phyloP scores from a whole-genome alignment of 1,140 invertebrate species.

The Eumeta japonica region DNA sequence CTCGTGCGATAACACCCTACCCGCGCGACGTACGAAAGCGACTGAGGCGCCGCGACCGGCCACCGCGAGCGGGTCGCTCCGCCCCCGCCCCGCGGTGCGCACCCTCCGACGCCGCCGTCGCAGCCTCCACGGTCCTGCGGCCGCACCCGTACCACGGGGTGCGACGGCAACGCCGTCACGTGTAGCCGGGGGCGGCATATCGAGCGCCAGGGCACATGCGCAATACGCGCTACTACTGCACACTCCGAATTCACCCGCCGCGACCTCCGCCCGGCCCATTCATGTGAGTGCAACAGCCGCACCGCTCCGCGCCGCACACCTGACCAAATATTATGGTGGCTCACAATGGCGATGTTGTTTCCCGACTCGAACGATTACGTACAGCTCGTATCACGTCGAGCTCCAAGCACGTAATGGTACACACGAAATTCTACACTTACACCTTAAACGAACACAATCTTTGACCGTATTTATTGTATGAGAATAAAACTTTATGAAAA shows the following conservation, averaged over 20 bases:
- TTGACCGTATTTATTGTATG: too few relatives aligned
- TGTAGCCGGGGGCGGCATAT: constrained; percentile 38
- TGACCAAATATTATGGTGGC: constrained; percentile 47
- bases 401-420: constrained; percentile 5
- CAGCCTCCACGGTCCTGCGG: constrained; percentile 32
- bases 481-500: too few relatives aligned
- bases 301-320: constrained; percentile 31
- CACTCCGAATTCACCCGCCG: too few relatives aligned
- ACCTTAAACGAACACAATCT: too few relatives aligned
- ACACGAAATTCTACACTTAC: too few relatives aligned
- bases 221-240: constrained; percentile 8
- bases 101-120: too few relatives aligned
- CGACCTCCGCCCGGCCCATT: constrained; percentile 31
- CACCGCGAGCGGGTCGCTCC: constrained; percentile 14
- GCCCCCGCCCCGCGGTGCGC: constrained; percentile 16
- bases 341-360: constrained; percentile 35
- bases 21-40: constrained; percentile 33
- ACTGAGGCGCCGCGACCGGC: constrained; percentile 28
- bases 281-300: constrained; percentile 30
- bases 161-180: constrained; percentile 41
- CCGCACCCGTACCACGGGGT: too few relatives aligned
- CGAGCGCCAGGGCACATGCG: constrained; percentile 49
- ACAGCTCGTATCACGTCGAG: too few relatives aligned
- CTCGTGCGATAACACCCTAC: constrained; percentile 25
- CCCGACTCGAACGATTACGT: constrained; percentile 29